A percentile compares a stretch with the other conserved stretches of the same genome.
phyloP scores from a whole-genome alignment of 2,888 invertebrate genomes.

The Camponotus fellah region DNA sequence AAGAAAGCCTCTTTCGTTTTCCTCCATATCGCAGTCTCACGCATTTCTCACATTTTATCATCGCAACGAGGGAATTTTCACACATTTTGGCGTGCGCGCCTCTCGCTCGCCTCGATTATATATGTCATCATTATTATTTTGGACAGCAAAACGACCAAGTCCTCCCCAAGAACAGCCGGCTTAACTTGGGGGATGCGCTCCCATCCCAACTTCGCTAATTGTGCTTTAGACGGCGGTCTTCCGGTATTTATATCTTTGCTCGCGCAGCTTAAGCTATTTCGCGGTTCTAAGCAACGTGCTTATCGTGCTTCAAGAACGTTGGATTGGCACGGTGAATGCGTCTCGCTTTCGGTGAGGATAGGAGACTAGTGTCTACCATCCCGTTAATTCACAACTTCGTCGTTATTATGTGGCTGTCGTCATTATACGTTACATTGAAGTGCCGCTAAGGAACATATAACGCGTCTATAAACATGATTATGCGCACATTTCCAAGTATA shows the following conservation, averaged over 20 bases:
- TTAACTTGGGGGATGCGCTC: conserved; percentile 31
- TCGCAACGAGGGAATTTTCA: conserved; percentile 14
- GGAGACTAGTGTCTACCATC: background rate
- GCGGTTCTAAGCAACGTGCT: conserved; percentile 35
- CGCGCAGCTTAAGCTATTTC: conserved; percentile 54
- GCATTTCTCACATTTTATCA: background rate
- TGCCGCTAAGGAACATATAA: background rate
- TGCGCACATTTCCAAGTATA: background rate
- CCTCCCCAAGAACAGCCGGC: conserved; percentile 11
- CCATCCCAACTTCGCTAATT: conserved; percentile 63
- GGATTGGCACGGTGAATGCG: conserved; percentile 46
- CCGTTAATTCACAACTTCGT: background rate
- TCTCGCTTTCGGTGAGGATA: conserved; percentile 12
- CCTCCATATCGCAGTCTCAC: background rate
- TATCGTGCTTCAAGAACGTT: conserved; percentile 41
- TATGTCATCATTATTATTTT: conserved; percentile 41
- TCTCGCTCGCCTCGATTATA: conserved; percentile 5
- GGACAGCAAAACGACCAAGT: conserved; percentile 41
- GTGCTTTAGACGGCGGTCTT: conserved; percentile 54
- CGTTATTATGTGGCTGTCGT: background rate
- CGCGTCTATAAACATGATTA: background rate
- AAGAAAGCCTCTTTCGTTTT: no score
- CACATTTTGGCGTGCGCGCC: background rate
- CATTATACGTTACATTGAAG: background rate
- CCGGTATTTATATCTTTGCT: conserved; percentile 58